A percentile compares a stretch with the other conserved stretches of the same genome.
Conservation (phyloP, 2,888 invertebrate genomes). For the Dryadula phaetusa region DNA sequence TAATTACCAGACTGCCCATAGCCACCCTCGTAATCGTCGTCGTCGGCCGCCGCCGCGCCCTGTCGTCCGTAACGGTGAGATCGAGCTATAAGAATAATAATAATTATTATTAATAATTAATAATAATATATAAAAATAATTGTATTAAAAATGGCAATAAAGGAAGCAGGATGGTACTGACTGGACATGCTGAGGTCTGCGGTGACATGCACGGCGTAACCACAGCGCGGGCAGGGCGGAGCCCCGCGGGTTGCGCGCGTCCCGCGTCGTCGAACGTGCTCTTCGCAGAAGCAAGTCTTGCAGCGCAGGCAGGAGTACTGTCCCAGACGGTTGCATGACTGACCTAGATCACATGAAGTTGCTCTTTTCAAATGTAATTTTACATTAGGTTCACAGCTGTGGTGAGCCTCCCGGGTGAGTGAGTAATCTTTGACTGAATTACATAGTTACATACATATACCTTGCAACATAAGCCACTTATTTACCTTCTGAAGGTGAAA, state of each 20-base stretch:
- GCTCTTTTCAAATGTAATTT: too few relatives aligned
- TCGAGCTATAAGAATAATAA: conserved; percentile 55
- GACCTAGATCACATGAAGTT: conserved; percentile 86
- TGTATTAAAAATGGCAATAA: too few relatives aligned
- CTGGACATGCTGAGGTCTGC: conserved; percentile 98
- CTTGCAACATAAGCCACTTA: too few relatives aligned
- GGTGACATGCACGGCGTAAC: conserved; percentile 95
- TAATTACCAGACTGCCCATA: conserved; percentile 61
- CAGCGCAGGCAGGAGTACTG: conserved; percentile 98
- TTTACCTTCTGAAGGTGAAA: too few relatives aligned
- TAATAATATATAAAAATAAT: neutral
- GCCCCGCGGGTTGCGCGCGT: conserved; percentile 55
- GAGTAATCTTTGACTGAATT: neutral
- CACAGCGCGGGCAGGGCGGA: conserved; percentile 96
- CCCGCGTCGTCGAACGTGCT: conserved; percentile 92
- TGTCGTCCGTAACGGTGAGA: conserved; percentile 96
- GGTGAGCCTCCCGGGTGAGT: too few relatives aligned
- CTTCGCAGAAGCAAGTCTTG: conserved; percentile 98
- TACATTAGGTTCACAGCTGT: too few relatives aligned
- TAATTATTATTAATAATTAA: neutral
- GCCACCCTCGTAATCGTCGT: conserved; percentile 85
- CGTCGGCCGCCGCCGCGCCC: conserved; percentile 86
- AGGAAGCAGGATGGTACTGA: conserved; percentile 85
- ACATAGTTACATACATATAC: too few relatives aligned
- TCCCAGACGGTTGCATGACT: conserved; percentile 96